Conservation (phyloP, 1,140 invertebrate species). For the Halyomorpha halys region DNA sequence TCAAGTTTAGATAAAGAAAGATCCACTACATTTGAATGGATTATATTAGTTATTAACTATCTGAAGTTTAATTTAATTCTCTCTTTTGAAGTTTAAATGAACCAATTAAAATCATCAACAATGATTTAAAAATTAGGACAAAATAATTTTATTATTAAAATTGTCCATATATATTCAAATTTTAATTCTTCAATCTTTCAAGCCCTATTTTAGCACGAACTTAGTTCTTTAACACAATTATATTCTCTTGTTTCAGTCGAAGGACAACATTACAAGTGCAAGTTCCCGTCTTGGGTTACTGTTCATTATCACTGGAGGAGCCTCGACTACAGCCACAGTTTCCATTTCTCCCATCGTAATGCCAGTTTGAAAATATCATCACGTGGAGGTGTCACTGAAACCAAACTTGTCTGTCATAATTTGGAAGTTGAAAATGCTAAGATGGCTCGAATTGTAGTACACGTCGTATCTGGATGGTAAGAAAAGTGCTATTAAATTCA, state of each 20-base stretch:
- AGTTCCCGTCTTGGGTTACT: conserved; percentile 64
- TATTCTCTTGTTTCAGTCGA: conserved; percentile 12
- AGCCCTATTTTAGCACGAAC: no score
- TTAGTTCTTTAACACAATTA: not conserved
- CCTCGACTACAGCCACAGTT: conserved; percentile 58
- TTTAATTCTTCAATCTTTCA: no score
- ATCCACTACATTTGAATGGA: no score
- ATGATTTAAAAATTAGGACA: no score
- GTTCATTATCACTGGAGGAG: conserved; percentile 68
- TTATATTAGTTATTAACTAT: no score
- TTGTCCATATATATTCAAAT: no score
- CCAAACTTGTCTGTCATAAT: conserved; percentile 41
- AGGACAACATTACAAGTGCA: conserved; percentile 40
- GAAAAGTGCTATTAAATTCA: not conserved
- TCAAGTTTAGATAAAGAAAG: no score
- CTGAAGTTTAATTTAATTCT: no score
- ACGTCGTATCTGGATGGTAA: conserved; percentile 31
- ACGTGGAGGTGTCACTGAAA: conserved; percentile 33
- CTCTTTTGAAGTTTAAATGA: no score
- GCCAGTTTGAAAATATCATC: conserved; percentile 47
- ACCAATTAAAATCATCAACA: no score
- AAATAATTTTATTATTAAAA: no score
- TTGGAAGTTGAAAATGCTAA: conserved; percentile 34
- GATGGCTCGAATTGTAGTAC: conserved; percentile 34
- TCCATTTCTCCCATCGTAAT: conserved; percentile 62